These are phyloP conservation scores for Tetragnatha versicolor DNA, from an alignment of 1,140 invertebrate species.

Conservation along the genomic window DNA sequence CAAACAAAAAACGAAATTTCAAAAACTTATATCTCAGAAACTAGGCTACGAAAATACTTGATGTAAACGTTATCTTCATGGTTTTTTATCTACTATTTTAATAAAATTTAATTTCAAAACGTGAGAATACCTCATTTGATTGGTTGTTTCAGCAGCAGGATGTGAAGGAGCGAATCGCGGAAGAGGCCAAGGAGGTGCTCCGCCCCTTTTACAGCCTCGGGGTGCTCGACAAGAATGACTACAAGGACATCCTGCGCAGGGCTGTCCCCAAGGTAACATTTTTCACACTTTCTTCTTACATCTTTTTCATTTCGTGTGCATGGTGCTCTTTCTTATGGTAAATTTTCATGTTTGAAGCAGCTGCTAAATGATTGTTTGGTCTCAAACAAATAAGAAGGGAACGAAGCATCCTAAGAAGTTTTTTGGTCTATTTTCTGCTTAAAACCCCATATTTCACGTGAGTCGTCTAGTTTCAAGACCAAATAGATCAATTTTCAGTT, in stretches of 20 bases:
- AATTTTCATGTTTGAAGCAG: background rate
- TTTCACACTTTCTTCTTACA: background rate
- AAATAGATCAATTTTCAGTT: too few species aligned
- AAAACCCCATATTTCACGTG: background rate
- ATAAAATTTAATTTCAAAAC: too few species aligned
- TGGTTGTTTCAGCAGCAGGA: too few species aligned
- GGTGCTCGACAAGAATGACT: slow-evolving; percentile 92
- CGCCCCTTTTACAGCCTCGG: slow-evolving; percentile 95
- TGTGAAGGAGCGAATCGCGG: slow-evolving; percentile 92
- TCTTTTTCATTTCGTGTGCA: background rate
- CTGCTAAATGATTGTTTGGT: too few species aligned
- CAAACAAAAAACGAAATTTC: too few species aligned
- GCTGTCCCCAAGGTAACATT: slow-evolving; percentile 89
- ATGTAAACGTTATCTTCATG: too few species aligned
- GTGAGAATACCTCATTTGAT: too few species aligned
- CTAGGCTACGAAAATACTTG: too few species aligned
- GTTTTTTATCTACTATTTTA: too few species aligned
- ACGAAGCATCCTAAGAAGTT: background rate
- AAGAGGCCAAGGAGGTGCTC: slow-evolving; percentile 93
- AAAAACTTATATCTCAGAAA: too few species aligned
- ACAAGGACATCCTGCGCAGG: slow-evolving; percentile 94
- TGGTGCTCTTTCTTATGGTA: background rate
- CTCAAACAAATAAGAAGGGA: background rate
- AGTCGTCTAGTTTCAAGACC: background rate
- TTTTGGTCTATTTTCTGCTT: background rate